Base-by-base conservation (phyloP, 2,113 vertebrate genomes). In the Pyxicephalus adspersus region DNA sequence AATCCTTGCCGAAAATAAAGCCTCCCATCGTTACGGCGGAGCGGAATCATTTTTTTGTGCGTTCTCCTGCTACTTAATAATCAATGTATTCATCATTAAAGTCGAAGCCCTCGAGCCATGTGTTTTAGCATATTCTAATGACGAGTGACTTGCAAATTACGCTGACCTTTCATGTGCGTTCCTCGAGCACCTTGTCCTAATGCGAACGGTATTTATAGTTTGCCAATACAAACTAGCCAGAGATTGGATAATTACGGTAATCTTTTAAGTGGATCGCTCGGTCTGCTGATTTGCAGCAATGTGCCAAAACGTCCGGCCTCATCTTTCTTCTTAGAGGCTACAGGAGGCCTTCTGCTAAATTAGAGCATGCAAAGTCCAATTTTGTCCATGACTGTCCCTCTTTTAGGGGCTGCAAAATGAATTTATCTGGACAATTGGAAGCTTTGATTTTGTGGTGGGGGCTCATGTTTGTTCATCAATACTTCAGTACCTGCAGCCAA, bases 101-200 rank as follows among this genome's bases (percentile, higher is more conserved):
- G 93, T 91, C 90, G 89, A 90, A 94, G 93, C 94, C 95, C 95
- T 85, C 88, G 93, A 94, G 95, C 95, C 87, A 95, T 89, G 92
- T 93, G 91, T 93, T 93, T 94, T 95, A 95, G 94, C 94, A 95
- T 94, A 96, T 96, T 96, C 95, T 96, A 97, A 96, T 96, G 95
- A 94, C 91, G 92, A 94, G 92, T 86, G 85, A 91, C 94, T 95
- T 93, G 94, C 93, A 95, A 98, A 96, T 95, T 95, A 94, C 93
- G 94, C 92, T 95, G 95, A 93, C 95, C 96, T 97, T 95, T 95
- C 93, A 93, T 94, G 94, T 94, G 94, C 92, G 85, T 90, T 89
- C 92, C 93, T 92, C 93, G 92, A 96, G 93, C 92, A 94, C 94
- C 94, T 95, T 94, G 94, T 93, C 94, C 93, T 93, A 92, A 92